These are phyloP conservation scores for Pachypanchax playfairii DNA, from an alignment of 2,113 vertebrate genomes.

Conservation along the genomic window DNA sequence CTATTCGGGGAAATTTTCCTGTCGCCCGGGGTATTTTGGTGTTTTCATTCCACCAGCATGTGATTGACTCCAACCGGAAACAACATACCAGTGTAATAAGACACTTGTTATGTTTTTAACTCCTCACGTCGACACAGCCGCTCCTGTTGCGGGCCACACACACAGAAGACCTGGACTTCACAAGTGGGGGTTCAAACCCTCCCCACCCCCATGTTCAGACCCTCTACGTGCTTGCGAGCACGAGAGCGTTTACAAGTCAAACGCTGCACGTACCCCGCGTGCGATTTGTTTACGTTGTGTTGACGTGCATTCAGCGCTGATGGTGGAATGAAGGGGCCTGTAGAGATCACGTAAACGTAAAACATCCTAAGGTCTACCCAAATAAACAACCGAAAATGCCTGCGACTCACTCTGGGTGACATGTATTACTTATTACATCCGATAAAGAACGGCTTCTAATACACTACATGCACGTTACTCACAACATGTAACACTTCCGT, in stretches of 20 bases:
- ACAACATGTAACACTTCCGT: too few relatives aligned
- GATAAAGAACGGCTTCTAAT: too few relatives aligned
- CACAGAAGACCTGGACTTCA: constrained; percentile 54
- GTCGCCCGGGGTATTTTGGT: neutral
- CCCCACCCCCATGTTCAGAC: neutral
- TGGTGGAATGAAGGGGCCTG: constrained; percentile 33
- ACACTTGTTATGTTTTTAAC: too few relatives aligned
- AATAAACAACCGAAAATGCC: constrained; percentile 43
- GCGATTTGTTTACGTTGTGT: constrained; percentile 28
- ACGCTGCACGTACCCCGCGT: neutral
- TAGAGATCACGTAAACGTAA: constrained; percentile 52
- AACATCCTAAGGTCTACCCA: constrained; percentile 54
- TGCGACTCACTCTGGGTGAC: neutral
- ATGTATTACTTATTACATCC: too few relatives aligned
- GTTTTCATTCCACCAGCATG: too few relatives aligned
- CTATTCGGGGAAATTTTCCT: constrained; percentile 2
- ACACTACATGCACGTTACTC: too few relatives aligned
- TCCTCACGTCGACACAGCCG: too few relatives aligned
- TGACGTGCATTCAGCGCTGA: constrained; percentile 30
- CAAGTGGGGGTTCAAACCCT: constrained; percentile 21
- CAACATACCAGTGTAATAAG: too few relatives aligned
- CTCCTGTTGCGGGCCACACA: too few relatives aligned
- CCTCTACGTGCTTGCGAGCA: constrained; percentile 30
- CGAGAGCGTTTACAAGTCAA: constrained; percentile 32
- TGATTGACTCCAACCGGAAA: too few relatives aligned